phyloP scores from a whole-genome alignment of 2,797 vertebrate genomes.

The Orientallactaga sibirica region DNA sequence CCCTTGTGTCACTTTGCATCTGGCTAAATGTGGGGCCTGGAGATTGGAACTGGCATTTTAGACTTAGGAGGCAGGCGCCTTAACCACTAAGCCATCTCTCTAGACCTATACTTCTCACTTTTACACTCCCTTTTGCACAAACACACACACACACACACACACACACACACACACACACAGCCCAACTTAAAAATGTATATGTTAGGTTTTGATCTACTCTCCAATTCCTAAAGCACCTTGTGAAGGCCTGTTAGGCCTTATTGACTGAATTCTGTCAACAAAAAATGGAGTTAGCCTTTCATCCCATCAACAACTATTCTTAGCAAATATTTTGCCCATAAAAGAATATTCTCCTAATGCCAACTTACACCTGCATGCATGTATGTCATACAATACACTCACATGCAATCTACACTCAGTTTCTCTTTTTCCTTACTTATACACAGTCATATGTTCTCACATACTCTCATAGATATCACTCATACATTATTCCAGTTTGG shows the following conservation, averaged over 20 bases:
- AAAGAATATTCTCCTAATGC: neutral
- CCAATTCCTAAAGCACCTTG: neutral
- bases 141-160: neutral
- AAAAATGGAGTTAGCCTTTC: constrained; percentile 13
- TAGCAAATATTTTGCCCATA: neutral
- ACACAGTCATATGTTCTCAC: neutral
- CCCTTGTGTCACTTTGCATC: no score
- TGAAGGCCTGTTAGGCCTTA: neutral
- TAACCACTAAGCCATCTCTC: no score
- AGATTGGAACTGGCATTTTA: no score
- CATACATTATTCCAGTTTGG: neutral
- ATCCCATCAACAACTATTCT: constrained; percentile 25
- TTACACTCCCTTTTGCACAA: neutral
- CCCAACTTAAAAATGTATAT: neutral
- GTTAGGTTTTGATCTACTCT: neutral
- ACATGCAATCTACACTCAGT: accelerated
- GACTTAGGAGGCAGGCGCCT: no score
- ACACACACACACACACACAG: no score
- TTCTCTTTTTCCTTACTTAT: neutral
- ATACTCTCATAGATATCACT: neutral
- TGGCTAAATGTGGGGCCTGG: no score
- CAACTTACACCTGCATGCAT: neutral
- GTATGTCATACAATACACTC: no score
- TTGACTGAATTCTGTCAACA: neutral
- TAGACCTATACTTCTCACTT: neutral